phyloP scores from a whole-genome alignment of 2,888 invertebrate genomes.

The Teleiodes luculella region DNA sequence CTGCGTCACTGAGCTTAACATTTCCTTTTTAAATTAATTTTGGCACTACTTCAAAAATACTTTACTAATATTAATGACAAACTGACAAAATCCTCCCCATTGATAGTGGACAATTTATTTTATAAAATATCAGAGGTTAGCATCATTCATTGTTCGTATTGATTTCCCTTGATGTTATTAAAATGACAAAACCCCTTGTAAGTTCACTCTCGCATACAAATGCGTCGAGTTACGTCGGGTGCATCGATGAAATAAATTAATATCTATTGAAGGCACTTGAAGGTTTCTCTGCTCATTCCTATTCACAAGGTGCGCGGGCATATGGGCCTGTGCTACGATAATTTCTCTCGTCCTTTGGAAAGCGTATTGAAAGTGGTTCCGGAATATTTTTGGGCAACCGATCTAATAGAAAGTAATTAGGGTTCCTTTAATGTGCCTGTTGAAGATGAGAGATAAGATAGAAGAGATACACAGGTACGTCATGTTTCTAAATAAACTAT shows the following conservation, averaged over 20 bases:
- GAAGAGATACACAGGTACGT: too few species aligned
- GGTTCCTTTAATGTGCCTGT: constrained; percentile 2
- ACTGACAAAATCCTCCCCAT: too few species aligned
- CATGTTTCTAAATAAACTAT: too few species aligned
- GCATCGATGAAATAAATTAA: constrained; percentile 59
- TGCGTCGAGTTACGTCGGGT: constrained; percentile 20
- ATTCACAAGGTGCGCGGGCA: constrained; percentile 49
- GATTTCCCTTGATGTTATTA: constrained; percentile 1
- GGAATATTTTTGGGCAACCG: constrained; percentile 68
- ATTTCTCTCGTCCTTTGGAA: constrained; percentile 75
- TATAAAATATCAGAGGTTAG: too few species aligned
- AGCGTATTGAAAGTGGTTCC: constrained; percentile 69
- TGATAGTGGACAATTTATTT: too few species aligned
- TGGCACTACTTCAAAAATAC: too few species aligned
- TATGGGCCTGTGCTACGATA: constrained; percentile 61
- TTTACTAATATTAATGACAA: too few species aligned
- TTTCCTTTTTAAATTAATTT: too few species aligned
- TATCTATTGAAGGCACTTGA: constrained; percentile 69
- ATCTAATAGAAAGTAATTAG: constrained; percentile 69
- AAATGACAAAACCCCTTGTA: constrained; percentile 36
- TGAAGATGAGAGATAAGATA: too few species aligned
- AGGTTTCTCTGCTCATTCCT: constrained; percentile 64
- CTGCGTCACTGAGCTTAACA: too few species aligned
- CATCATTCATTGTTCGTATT: too few species aligned
- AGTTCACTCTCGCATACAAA: constrained; percentile 33